These are phyloP conservation scores for Alligator sinensis DNA, from an alignment of 2,113 vertebrate species.

Conservation along the genomic window DNA sequence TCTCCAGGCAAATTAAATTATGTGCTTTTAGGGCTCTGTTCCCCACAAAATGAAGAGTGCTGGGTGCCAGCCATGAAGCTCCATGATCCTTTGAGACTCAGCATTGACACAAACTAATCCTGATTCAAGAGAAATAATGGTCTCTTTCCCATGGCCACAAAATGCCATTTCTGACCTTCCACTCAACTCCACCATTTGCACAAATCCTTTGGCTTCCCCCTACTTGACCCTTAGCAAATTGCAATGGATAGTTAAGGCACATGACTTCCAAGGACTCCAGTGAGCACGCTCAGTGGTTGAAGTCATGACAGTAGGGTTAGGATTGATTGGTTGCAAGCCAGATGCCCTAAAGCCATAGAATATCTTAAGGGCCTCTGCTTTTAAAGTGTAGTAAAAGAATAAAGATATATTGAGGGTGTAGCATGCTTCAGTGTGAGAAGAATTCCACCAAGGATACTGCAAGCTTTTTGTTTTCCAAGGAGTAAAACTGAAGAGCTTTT, in stretches of 20 bases:
- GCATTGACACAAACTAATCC: constrained; percentile 12
- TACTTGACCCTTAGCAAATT: constrained; percentile 55
- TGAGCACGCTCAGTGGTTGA: constrained; percentile 7
- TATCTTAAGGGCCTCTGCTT: constrained; percentile 34
- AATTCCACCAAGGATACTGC: not conserved
- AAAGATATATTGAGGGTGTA: constrained; percentile 15
- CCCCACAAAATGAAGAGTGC: constrained; percentile 62
- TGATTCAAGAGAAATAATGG: constrained; percentile 28
- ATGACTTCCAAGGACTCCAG: constrained; percentile 38
- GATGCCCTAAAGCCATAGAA: constrained; percentile 50
- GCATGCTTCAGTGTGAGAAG: not conserved
- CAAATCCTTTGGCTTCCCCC: constrained; percentile 67
- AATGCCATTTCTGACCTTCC: constrained; percentile 72
- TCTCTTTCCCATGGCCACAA: constrained; percentile 69
- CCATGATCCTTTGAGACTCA: constrained; percentile 1
- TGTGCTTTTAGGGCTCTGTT: constrained; percentile 52
- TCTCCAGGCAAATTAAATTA: constrained; percentile 64
- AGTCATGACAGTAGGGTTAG: constrained; percentile 2
- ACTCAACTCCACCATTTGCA: constrained; percentile 64
- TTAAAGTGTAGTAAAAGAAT: constrained; percentile 27
- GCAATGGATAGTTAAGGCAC: constrained; percentile 66
- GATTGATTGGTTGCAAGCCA: constrained; percentile 44
- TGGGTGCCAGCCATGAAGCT: constrained; percentile 56
- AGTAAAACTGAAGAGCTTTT: constrained; percentile 3
- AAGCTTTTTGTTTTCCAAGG: not conserved